Conservation (phyloP, 2,888 invertebrate species). For the Hydropsyche betteni region DNA sequence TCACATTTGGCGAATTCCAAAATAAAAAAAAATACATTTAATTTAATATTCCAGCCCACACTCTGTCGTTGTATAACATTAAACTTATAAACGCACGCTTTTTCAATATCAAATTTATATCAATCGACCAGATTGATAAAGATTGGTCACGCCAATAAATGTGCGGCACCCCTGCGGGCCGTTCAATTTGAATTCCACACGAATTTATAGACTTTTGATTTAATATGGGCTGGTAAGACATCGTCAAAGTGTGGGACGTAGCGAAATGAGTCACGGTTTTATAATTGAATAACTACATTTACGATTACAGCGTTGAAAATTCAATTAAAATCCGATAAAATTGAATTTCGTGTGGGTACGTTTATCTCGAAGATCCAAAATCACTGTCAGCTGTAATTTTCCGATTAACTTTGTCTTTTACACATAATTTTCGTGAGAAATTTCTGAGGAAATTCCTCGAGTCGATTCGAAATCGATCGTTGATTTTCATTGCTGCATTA, state of each 20-base stretch:
- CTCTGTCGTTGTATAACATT: not conserved
- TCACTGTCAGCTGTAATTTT: slow-evolving; percentile 12
- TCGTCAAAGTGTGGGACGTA: no score
- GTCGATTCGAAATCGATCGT: not conserved
- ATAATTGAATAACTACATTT: not conserved
- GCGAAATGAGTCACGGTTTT: no score
- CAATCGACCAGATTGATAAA: slow-evolving; percentile 45
- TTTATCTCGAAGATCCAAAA: not conserved
- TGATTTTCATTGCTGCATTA: no score
- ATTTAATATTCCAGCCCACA: no score
- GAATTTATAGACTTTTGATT: slow-evolving; percentile 39
- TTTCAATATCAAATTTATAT: slow-evolving; percentile 15
- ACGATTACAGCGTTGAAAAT: slow-evolving; percentile 11
- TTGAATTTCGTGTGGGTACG: not conserved
- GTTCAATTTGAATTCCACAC: slow-evolving; percentile 32
- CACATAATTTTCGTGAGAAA: slow-evolving; percentile 15
- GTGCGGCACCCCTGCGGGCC: slow-evolving; percentile 34
- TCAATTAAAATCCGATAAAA: not conserved
- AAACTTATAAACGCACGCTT: not conserved
- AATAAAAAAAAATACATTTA: no score
- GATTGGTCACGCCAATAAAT: slow-evolving; percentile 46
- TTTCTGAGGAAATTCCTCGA: not conserved
- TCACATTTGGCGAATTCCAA: no score
- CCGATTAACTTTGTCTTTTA: slow-evolving; percentile 24
- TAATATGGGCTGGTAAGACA: slow-evolving; percentile 5